Conservation (phyloP, 2,797 vertebrate species). For the Furcifer pardalis region DNA sequence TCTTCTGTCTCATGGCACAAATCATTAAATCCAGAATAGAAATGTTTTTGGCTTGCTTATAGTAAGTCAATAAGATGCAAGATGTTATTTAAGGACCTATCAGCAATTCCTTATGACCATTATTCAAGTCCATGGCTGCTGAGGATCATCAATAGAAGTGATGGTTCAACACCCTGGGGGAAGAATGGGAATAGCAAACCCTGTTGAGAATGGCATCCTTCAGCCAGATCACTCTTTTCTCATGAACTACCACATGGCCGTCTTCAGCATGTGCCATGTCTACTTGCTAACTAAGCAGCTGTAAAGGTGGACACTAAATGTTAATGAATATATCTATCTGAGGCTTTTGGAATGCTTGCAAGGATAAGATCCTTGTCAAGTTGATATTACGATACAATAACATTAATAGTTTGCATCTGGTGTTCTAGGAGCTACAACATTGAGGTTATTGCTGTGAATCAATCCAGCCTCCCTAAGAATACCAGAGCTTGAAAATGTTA, state of each 20-base stretch:
- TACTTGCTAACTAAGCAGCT: neutral
- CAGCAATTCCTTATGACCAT: neutral
- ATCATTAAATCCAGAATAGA: neutral
- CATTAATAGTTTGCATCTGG: neutral
- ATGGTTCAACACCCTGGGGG: constrained; percentile 8
- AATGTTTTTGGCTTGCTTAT: neutral
- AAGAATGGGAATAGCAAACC: neutral
- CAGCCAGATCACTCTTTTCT: neutral
- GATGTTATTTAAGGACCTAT: neutral
- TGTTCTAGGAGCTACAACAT: neutral
- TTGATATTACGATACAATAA: neutral
- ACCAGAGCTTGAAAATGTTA: no score
- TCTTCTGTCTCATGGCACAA: neutral
- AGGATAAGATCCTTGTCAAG: neutral
- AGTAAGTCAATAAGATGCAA: neutral
- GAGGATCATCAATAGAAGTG: neutral
- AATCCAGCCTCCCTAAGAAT: neutral
- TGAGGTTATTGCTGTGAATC: neutral
- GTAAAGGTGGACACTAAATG: neutral
- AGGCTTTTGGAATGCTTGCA: neutral
- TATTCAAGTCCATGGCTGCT: neutral
- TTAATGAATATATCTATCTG: neutral
- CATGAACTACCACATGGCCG: neutral
- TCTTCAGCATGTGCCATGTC: neutral
- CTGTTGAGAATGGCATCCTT: neutral